Percentiles rank a stretch among this genome's conserved stretches.
phyloP scores from a whole-genome alignment of 1,140 invertebrate genomes.

The Platyscapa corneri region DNA sequence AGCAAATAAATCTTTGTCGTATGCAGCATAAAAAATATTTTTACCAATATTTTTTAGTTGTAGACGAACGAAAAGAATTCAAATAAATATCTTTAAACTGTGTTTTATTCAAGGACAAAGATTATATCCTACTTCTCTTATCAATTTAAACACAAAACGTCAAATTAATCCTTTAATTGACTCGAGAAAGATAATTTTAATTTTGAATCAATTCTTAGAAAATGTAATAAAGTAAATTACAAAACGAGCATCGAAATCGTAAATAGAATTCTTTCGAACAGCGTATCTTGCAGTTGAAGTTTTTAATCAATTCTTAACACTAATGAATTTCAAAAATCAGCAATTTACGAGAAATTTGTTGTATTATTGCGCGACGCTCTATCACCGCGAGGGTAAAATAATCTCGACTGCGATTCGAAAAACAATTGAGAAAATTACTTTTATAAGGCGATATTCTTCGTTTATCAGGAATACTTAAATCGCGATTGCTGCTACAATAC shows the following conservation, averaged over 20 bases:
- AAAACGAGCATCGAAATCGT: not conserved
- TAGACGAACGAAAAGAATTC: not conserved
- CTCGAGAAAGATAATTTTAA: not conserved
- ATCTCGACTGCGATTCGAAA: not conserved
- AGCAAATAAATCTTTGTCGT: conserved; percentile 3
- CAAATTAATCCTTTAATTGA: not conserved
- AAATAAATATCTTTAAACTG: not conserved
- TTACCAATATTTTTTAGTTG: not conserved
- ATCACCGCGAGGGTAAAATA: not conserved
- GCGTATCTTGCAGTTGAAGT: not conserved
- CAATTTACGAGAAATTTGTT: not conserved
- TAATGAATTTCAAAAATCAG: not conserved
- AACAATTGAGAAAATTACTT: not conserved
- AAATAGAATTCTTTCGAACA: not conserved
- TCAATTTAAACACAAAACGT: not conserved
- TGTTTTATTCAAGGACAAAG: not conserved
- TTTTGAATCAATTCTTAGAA: not conserved
- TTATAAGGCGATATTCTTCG: not conserved
- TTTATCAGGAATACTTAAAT: not conserved
- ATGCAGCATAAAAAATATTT: not conserved
- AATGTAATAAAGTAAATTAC: not conserved
- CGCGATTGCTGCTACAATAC: not conserved
- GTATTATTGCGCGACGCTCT: not conserved
- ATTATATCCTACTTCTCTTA: not conserved
- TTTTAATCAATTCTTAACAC: not conserved